Percentiles rank a stretch among this genome's conserved stretches.
Evolutionary conservation across 2,113 vertebrate genomes (phyloP).

Genomic region (Dendrocopos noguchii): DNA sequence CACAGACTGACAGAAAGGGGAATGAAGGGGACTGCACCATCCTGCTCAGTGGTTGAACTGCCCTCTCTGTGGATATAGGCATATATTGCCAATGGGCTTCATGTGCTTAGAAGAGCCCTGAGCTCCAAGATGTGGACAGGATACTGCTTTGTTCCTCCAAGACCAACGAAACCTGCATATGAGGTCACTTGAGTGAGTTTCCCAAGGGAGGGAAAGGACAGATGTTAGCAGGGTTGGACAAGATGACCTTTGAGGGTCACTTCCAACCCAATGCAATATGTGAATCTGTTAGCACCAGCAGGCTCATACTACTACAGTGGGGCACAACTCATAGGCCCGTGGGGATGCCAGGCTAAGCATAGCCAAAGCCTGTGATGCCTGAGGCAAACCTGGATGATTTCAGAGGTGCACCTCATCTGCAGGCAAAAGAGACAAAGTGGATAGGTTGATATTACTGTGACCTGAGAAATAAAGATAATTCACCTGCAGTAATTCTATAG

Average conservation of each 20-base stretch:
- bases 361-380: not conserved
- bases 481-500: not conserved
- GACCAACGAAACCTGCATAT: not conserved
- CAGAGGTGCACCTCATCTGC: not conserved
- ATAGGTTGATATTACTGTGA: not conserved
- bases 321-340: not conserved
- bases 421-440: not conserved
- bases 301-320: not conserved
- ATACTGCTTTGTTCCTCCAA: not conserved
- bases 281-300: not conserved
- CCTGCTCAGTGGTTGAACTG: rapidly evolving
- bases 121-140: not conserved
- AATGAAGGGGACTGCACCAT: rapidly evolving
- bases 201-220: not conserved
- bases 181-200: not conserved
- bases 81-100: not conserved
- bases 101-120: not conserved
- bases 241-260: too few species aligned
- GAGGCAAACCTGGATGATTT: not conserved
- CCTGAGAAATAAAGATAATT: not conserved
- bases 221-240: not conserved
- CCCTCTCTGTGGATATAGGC: not conserved
- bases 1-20: too few species aligned
- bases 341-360: not conserved
- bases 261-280: too few species aligned